Evolutionary conservation across 35 echinoderm and acorn worm genomes (phyloP), one percentile per base, ranked within the genome.

Genomic region (Ptychodera flava): DNA sequence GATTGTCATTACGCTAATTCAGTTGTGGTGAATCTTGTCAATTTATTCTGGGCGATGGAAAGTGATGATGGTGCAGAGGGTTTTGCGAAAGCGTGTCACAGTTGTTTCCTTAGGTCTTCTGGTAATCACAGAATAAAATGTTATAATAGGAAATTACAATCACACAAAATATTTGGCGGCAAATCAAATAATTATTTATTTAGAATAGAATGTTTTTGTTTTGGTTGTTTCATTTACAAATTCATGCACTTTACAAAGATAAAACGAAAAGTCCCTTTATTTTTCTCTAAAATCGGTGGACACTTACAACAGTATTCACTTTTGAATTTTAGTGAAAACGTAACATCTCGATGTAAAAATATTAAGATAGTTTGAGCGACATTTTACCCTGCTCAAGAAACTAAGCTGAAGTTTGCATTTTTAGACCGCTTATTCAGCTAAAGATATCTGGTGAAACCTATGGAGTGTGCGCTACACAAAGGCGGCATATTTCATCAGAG

Each of bases 191-290:
- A 64, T 64, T 64, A n/a, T n/a, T 64, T 64, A 64, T 12, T 64
- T 64, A 64, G 45, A 64, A 64, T 64, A 64, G 45, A 64, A 12
- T 64, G 6, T 64, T 64, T 64, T 64, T n/a, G n/a, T n/a, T n/a
- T n/a, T n/a, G n/a, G n/a, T n/a, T n/a, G n/a, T n/a, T 64, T 64
- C 45, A 64, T 64, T 64, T 64, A 64, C 45, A 64, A 64, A 64
- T 64, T 64, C 45, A 64, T 64, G 45, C 45, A 22, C 45, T 64
- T 64, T 64, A 64, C 45, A 64, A 64, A 12, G 45, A 64, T 22
- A 64, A 64, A 64, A 64, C 45, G 45, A 22, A 64, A 64, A 64
- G 22, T n/a, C n/a, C n/a, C n/a, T n/a, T n/a, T n/a, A 64, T 12
- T 64, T 6, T 22, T 64, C 22, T 64, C 45, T 22, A 64, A 64